Evolutionary conservation across 1,140 invertebrate genomes (phyloP).

Genomic region (Brachionus rubens): DNA sequence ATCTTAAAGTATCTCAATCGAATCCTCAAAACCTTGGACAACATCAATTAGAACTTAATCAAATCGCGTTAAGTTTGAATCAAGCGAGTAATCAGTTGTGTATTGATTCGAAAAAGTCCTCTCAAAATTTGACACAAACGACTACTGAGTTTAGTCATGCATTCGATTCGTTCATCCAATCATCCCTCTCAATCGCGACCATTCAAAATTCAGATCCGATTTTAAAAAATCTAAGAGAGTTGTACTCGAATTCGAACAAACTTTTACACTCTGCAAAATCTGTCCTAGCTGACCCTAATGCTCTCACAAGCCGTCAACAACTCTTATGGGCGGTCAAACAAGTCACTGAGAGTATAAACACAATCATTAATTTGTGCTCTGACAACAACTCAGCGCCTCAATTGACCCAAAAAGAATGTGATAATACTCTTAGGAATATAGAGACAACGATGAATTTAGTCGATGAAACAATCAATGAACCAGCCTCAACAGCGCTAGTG

Average conservation of each 20-base stretch:
- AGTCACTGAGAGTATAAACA: slow-evolving; percentile 88
- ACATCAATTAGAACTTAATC: slow-evolving; percentile 77
- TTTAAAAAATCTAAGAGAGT: slow-evolving; percentile 77
- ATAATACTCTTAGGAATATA: slow-evolving; percentile 89
- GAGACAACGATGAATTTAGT: slow-evolving; percentile 63
- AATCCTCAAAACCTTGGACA: slow-evolving; percentile 62
- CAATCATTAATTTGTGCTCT: slow-evolving; percentile 68
- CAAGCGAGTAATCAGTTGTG: slow-evolving; percentile 76
- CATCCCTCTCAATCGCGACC: slow-evolving; percentile 66
- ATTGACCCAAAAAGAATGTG: slow-evolving; percentile 91
- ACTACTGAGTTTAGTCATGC: slow-evolving; percentile 73
- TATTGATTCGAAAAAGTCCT: slow-evolving; percentile 65
- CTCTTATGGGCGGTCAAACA: slow-evolving; percentile 69
- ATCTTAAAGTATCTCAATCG: background rate
- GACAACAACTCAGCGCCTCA: background rate
- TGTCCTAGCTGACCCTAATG: slow-evolving; percentile 78
- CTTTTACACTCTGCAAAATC: slow-evolving; percentile 81
- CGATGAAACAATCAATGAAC: slow-evolving; percentile 52
- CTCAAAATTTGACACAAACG: slow-evolving; percentile 68
- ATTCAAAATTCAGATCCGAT: slow-evolving; percentile 67
- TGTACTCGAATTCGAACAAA: slow-evolving; percentile 81
- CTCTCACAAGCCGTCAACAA: slow-evolving; percentile 79
- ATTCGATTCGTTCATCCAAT: slow-evolving; percentile 75
- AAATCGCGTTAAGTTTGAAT: slow-evolving; percentile 76
- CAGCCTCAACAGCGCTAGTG: slow-evolving; percentile 75